Evolutionary conservation across 2,888 invertebrate genomes (phyloP).

Genomic region (Polymixis lichenea): DNA sequence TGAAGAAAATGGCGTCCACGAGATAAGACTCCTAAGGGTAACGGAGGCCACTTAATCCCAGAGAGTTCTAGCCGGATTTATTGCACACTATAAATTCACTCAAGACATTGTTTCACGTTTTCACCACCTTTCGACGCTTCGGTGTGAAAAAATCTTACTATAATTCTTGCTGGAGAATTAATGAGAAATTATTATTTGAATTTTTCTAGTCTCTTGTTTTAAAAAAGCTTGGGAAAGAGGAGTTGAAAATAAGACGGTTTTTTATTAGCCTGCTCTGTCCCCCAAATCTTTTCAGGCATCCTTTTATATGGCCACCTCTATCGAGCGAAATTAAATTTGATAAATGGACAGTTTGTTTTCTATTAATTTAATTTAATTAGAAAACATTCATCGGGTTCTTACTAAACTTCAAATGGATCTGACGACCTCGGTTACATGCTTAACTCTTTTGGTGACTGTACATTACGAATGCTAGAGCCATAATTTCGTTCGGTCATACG

Average conservation of each 20-base stretch:
- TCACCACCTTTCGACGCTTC: constrained; percentile 33
- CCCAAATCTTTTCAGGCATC: no score
- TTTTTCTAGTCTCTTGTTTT: neutral
- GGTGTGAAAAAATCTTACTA: constrained; percentile 20
- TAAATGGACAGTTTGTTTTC: no score
- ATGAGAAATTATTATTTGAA: neutral
- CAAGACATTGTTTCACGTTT: constrained; percentile 39
- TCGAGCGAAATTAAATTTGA: no score
- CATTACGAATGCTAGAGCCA: no score
- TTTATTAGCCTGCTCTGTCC: no score
- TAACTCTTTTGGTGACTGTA: no score
- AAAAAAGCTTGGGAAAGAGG: neutral
- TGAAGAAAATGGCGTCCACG: constrained; percentile 54
- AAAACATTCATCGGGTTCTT: no score
- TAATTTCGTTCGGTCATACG: no score
- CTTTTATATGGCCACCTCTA: no score
- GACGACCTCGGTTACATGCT: no score
- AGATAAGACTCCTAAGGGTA: constrained; percentile 67
- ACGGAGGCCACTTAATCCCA: constrained; percentile 65
- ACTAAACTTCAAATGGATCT: no score
- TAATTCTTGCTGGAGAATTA: constrained; percentile 9
- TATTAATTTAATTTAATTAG: no score
- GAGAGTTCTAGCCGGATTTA: constrained; percentile 66
- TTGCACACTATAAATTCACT: constrained; percentile 63
- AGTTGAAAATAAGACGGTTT: neutral